Base-by-base conservation (phyloP, 2,888 invertebrate species). In the Microplitis manilae region DNA sequence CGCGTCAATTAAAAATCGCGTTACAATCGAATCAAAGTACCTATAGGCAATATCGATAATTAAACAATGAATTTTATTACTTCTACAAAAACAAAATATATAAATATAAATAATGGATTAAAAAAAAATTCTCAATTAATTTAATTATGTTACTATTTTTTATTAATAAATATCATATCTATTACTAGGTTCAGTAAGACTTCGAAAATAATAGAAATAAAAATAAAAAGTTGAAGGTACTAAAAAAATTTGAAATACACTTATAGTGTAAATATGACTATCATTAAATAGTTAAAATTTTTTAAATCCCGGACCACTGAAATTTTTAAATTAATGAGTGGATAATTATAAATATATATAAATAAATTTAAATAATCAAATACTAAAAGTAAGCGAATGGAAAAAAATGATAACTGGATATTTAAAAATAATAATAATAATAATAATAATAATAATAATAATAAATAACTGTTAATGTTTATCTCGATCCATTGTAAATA, bases 241-340 rank as follows among this genome's bases (percentile, higher is more conserved):
- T 77, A 77, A 74, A 67, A 62, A 62, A 61, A 70, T 68, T 68
- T 68, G 41, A 17, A 15, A 17, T 76, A 65, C 68, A 75, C 75
- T 61, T 40, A 64, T 69, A 75, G 50, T 72, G 74, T 69, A 72
- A 77, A 77, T 68, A 75, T 41, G 38, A 38, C 68, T 20, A 69
- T 40, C 73, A 39, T 77, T 73, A 73, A 73, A 79, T 67, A 38
- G 76, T 82, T 83, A 73, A 71, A 74, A 81, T 84, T 86, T 86
- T 86, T 83, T 84, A 86, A 86, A 80, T 77, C 79, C 86, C 82
- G 84, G 85, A 86, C 84, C 85, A 87, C 83, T 85, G 81, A 81
- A 84, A 81, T 86, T 86, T 78, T 70, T 9, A 8, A 2, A 61
- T 38, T 7, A 71, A 70, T 81, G 72, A 78, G 80, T 78, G 78